Percentiles rank a stretch among this genome's conserved stretches.
These are phyloP conservation scores for Imbricaverruca yamaguchii DNA, from an alignment of 2,888 invertebrate genomes.

Conservation along the genomic window DNA sequence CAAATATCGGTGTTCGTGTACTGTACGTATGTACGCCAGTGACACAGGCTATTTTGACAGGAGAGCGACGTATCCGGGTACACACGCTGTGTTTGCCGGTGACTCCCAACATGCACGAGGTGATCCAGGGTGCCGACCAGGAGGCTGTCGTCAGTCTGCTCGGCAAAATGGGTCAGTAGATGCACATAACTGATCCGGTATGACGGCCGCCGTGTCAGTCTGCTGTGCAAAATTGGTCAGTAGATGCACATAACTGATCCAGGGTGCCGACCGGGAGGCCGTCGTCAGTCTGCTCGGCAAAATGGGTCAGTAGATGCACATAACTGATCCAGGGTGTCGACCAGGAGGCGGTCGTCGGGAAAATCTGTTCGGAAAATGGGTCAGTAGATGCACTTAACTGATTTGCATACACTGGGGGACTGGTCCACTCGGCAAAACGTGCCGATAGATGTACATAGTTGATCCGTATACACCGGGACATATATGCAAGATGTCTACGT, in stretches of 20 bases:
- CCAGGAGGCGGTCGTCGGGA: too few species aligned
- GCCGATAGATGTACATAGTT: conserved; percentile 44
- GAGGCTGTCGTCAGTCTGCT: conserved; percentile 86
- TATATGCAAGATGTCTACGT: too few species aligned
- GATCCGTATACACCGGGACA: too few species aligned
- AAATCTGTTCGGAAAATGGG: conserved; percentile 95
- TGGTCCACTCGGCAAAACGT: conserved; percentile 92
- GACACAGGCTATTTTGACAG: conserved; percentile 42
- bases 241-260: neutral
- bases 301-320: conserved; percentile 63
- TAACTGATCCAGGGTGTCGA: too few species aligned
- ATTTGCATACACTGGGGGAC: too few species aligned
- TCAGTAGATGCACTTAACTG: conserved; percentile 43
- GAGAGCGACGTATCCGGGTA: conserved; percentile 92
- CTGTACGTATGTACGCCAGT: too few species aligned
- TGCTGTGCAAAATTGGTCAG: conserved; percentile 92
- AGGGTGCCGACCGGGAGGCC: too few species aligned
- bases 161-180: conserved; percentile 80
- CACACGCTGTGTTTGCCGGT: conserved; percentile 94
- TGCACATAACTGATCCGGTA: neutral
- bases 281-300: conserved; percentile 86
- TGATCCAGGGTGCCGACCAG: conserved; percentile 84
- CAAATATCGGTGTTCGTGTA: too few species aligned
- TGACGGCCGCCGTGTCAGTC: too few species aligned
- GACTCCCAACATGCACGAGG: conserved; percentile 70